These are phyloP conservation scores for Scatophagus argus DNA, from an alignment of 2,113 vertebrate genomes.

Conservation along the genomic window DNA sequence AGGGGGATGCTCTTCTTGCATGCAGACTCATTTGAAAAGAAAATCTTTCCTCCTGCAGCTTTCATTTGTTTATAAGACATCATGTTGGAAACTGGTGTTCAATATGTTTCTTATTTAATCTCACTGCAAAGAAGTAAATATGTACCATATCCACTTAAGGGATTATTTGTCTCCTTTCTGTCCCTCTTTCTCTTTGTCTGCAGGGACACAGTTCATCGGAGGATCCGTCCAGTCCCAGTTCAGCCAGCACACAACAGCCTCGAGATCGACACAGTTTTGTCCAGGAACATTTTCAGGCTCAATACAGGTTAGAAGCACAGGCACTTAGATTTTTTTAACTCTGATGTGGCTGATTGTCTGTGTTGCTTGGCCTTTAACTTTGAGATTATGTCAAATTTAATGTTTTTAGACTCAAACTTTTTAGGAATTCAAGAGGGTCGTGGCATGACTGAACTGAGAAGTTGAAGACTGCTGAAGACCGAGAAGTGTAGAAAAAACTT, in stretches of 20 bases:
- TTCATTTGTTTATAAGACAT: neutral
- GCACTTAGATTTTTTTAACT: neutral
- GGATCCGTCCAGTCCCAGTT: constrained; percentile 46
- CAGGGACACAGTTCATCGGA: constrained; percentile 79
- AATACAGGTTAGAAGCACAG: constrained; percentile 89
- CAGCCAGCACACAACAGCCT: constrained; percentile 64
- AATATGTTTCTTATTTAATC: neutral
- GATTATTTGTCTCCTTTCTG: neutral
- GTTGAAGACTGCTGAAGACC: too few relatives aligned
- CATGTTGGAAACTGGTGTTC: neutral
- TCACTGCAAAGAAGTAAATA: neutral
- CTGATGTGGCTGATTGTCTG: neutral
- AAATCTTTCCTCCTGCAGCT: neutral
- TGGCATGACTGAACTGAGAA: too few relatives aligned
- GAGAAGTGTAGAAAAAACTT: too few relatives aligned
- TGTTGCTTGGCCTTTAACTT: neutral
- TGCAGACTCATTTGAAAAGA: neutral
- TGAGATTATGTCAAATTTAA: too few relatives aligned
- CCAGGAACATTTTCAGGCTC: constrained; percentile 95
- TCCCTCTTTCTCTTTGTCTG: constrained; percentile 12
- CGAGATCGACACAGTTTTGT: constrained; percentile 90
- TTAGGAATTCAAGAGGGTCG: too few relatives aligned
- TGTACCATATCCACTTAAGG: neutral
- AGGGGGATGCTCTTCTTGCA: neutral
- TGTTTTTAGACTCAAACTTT: neutral